Percentiles rank a stretch among this genome's conserved stretches.
phyloP scores from a whole-genome alignment of 1,140 invertebrate species.

The Odontomachus brunneus region DNA sequence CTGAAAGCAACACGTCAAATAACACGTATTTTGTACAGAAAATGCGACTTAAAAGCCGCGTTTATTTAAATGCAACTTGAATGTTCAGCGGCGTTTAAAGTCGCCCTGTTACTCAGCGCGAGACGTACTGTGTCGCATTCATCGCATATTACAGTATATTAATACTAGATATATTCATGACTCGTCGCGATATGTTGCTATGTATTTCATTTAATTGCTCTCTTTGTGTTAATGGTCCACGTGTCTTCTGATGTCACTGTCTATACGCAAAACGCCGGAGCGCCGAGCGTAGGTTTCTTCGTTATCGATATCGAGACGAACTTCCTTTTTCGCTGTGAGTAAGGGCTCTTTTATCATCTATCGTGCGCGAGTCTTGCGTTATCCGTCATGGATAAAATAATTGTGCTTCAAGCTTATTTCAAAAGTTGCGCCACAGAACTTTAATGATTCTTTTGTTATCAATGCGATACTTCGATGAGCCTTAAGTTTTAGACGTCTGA shows the following conservation, averaged over 20 bases:
- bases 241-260: not conserved
- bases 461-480: too few relatives aligned
- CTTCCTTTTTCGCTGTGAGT: conserved; percentile 28
- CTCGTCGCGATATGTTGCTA: too few relatives aligned
- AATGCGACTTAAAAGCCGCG: too few relatives aligned
- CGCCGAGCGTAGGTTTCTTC: conserved; percentile 13
- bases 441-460: too few relatives aligned
- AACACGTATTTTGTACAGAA: not conserved
- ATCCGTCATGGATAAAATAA: conserved; percentile 46
- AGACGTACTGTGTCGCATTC: too few relatives aligned
- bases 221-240: not conserved
- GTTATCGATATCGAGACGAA: conserved; percentile 38
- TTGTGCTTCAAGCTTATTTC: not conserved
- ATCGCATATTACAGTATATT: too few relatives aligned
- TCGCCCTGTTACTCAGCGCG: too few relatives aligned
- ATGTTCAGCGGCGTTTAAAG: not conserved
- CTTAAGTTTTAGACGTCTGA: too few relatives aligned
- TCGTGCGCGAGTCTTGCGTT: conserved; percentile 5
- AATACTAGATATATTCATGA: too few relatives aligned
- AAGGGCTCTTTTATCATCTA: conserved; percentile 27
- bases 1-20: not conserved
- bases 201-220: not conserved
- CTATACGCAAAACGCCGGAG: too few relatives aligned
- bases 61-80: not conserved
- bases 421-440: not conserved